A percentile compares a stretch with the other conserved stretches of the same genome.
These are phyloP conservation scores for Danio albolineatus DNA, from an alignment of 2,797 vertebrate species.

Conservation along the genomic window DNA sequence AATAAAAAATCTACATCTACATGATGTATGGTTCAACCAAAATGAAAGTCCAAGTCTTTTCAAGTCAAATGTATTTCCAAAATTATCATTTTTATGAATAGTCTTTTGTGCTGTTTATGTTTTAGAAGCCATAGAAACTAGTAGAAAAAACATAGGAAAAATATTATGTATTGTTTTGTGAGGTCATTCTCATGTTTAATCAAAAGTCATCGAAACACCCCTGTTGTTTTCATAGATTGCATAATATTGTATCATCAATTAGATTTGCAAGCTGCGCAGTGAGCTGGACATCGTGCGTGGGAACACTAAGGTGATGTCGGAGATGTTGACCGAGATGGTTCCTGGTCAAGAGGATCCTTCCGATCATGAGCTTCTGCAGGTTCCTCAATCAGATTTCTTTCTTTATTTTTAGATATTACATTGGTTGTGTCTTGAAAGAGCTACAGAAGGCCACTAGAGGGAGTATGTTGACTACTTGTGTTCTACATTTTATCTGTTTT, in stretches of 20 bases:
- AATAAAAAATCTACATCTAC: too few species aligned
- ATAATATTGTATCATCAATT: not conserved
- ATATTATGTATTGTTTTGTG: too few species aligned
- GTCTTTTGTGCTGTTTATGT: too few species aligned
- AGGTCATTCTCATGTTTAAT: too few species aligned
- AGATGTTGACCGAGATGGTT: conserved; percentile 98
- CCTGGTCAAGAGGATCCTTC: conserved; percentile 95
- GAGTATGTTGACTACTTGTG: not conserved
- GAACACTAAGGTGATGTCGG: conserved; percentile 98
- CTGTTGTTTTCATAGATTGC: conserved; percentile 1
- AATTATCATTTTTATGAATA: too few species aligned
- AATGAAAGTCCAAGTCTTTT: too few species aligned
- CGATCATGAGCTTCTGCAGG: conserved; percentile 95
- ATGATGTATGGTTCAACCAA: too few species aligned
- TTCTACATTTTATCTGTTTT: conserved; percentile 2
- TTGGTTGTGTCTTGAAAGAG: not conserved
- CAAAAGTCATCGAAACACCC: too few species aligned
- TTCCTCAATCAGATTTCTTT: conserved; percentile 50
- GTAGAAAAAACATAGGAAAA: too few species aligned
- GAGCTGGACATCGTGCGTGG: conserved; percentile 96
- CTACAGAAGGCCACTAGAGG: conserved; percentile 44
- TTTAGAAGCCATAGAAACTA: too few species aligned
- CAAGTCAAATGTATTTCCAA: too few species aligned
- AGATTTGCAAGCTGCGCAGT: conserved; percentile 93
- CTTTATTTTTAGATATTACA: not conserved